A percentile compares a stretch with the other conserved stretches of the same genome.
These are phyloP conservation scores for Etheostoma spectabile DNA, from an alignment of 2,113 vertebrate genomes.

Conservation along the genomic window DNA sequence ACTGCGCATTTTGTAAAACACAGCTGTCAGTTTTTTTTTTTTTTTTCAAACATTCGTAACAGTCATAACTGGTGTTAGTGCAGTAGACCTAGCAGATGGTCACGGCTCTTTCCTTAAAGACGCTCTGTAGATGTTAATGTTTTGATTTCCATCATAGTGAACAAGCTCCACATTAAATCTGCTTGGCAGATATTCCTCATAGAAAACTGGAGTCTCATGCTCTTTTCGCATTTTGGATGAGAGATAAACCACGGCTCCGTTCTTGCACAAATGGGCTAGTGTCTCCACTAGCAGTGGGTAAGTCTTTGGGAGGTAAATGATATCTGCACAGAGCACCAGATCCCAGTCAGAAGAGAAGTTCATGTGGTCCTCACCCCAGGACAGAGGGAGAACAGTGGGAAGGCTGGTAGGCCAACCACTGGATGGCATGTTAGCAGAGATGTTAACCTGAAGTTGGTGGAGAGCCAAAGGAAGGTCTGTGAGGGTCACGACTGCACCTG, in stretches of 20 bases:
- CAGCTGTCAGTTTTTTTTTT: neutral
- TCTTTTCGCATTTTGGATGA: constrained; percentile 89
- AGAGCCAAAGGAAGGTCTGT: constrained; percentile 89
- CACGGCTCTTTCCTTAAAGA: constrained; percentile 49
- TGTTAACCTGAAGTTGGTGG: constrained; percentile 86
- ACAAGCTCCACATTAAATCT: constrained; percentile 84
- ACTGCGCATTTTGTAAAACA: neutral
- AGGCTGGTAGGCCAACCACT: constrained; percentile 62
- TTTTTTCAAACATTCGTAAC: neutral
- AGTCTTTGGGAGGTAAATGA: constrained; percentile 87
- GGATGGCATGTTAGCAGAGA: constrained; percentile 81
- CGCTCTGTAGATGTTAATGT: constrained; percentile 87
- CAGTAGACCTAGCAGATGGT: neutral
- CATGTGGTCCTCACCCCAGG: constrained; percentile 87
- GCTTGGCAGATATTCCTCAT: constrained; percentile 79
- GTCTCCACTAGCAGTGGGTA: constrained; percentile 86
- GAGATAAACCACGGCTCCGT: constrained; percentile 80
- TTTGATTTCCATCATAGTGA: constrained; percentile 77
- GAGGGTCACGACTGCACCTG: constrained; percentile 88
- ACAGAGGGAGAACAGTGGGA: constrained; percentile 82
- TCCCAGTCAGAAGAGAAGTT: constrained; percentile 87
- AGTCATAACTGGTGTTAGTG: neutral
- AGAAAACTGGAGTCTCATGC: constrained; percentile 83
- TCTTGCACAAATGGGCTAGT: constrained; percentile 84
- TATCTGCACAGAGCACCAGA: constrained; percentile 88